phyloP scores from a whole-genome alignment of 2,888 invertebrate genomes.

The Malthinus seriepunctatus region DNA sequence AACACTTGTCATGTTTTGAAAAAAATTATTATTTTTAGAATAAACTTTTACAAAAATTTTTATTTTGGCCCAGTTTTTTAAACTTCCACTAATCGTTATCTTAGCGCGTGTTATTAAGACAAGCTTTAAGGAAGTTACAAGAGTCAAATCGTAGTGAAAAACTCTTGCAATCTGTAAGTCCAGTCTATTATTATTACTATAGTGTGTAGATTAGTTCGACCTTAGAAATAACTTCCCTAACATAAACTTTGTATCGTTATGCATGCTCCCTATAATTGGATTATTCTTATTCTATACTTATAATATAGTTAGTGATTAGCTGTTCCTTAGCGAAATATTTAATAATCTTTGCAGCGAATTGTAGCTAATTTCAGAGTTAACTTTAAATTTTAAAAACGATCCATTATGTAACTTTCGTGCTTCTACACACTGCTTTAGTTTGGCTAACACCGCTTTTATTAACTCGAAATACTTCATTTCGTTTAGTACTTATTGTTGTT shows the following conservation, averaged over 20 bases:
- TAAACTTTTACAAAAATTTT: no score
- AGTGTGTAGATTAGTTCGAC: slow-evolving; percentile 53
- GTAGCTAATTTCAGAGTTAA: slow-evolving; percentile 25
- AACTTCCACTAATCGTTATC: background rate
- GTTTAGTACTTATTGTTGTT: no score
- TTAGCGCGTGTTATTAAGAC: slow-evolving; percentile 6
- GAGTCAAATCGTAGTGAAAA: slow-evolving; percentile 9
- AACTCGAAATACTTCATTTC: no score
- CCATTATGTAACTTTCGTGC: slow-evolving; percentile 2
- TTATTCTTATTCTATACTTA: slow-evolving; percentile 49
- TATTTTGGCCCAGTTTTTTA: no score
- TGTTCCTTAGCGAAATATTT: slow-evolving; percentile 44
- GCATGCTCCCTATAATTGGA: slow-evolving; percentile 54
- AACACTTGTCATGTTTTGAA: background rate
- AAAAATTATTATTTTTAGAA: background rate
- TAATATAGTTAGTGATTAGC: slow-evolving; percentile 52
- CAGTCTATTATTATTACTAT: slow-evolving; percentile 52
- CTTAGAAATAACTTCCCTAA: slow-evolving; percentile 53
- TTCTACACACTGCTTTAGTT: slow-evolving; percentile 1
- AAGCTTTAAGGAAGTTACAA: slow-evolving; percentile 19
- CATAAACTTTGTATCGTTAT: slow-evolving; percentile 52
- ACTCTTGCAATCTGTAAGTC: slow-evolving; percentile 32
- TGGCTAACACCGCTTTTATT: slow-evolving; percentile 4
- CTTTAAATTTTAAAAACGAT: slow-evolving; percentile 6
- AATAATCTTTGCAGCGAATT: slow-evolving; percentile 33